Percentiles rank a stretch among this genome's conserved stretches.
Evolutionary conservation across 2,888 invertebrate species (phyloP).

Genomic region (Drosophila mercatorum): DNA sequence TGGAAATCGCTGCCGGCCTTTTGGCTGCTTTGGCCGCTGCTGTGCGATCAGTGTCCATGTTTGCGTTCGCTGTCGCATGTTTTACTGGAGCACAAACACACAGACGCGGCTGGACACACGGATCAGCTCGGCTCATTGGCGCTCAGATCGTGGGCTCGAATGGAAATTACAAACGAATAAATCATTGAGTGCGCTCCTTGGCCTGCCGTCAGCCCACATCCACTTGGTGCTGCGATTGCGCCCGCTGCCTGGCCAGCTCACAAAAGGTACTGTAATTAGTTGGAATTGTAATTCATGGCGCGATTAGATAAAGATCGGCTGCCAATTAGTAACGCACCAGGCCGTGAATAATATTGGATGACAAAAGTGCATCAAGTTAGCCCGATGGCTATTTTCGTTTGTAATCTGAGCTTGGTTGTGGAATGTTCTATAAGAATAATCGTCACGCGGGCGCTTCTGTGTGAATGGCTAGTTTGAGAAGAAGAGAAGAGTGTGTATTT

Average conservation of each 20-base stretch:
- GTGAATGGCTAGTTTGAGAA: neutral
- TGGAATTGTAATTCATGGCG: slow-evolving; percentile 80
- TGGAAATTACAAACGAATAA: slow-evolving; percentile 79
- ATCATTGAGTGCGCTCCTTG: slow-evolving; percentile 63
- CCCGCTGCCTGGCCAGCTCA: slow-evolving; percentile 16
- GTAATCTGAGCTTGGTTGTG: slow-evolving; percentile 1
- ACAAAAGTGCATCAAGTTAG: slow-evolving; percentile 52
- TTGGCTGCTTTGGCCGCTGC: slow-evolving; percentile 34
- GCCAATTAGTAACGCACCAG: slow-evolving; percentile 77
- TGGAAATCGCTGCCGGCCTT: slow-evolving; percentile 52
- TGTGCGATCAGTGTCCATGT: slow-evolving; percentile 69
- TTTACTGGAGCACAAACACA: slow-evolving; percentile 53
- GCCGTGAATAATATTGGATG: slow-evolving; percentile 72
- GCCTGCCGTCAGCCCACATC: slow-evolving; percentile 23
- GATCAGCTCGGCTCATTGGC: slow-evolving; percentile 60
- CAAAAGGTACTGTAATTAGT: slow-evolving; percentile 71
- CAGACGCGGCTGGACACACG: slow-evolving; percentile 8
- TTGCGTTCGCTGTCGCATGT: slow-evolving; percentile 79
- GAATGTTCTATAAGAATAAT: slow-evolving; percentile 2
- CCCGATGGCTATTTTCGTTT: slow-evolving; percentile 58
- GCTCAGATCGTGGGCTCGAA: slow-evolving; percentile 73
- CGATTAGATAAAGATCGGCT: slow-evolving; percentile 80
- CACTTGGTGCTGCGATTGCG: slow-evolving; percentile 11
- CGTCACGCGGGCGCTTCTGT: rapidly evolving
- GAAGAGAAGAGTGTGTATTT: neutral